Base-by-base conservation (phyloP, 2,888 invertebrate species). In the Bursaphelenchus okinawaensis region DNA sequence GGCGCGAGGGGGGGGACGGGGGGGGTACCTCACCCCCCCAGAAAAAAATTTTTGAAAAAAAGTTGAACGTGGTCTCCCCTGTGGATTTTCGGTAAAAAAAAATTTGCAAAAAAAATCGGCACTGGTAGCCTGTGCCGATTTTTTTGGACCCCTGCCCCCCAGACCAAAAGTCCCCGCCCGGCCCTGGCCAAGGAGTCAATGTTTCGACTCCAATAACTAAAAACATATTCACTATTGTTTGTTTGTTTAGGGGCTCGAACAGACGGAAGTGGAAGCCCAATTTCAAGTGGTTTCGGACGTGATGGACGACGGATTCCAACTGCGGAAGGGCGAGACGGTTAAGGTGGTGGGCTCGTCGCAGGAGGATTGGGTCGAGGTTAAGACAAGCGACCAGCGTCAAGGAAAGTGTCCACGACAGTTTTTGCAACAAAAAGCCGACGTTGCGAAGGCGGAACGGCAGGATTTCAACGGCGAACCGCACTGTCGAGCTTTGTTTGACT, bases 401-500 rank as follows among this genome's bases (percentile, higher is more conserved):
- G 66, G 62, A 19, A 69, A 23, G 26, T 60, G 61, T 7, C 64
- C 65, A 16, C 50, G 29, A 29, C 12, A 22, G 23, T 65, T 65
- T 23, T 29, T 65, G 40, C 3, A 12, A 2, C 23, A 9, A n/a
- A 56, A 27, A 20, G 26, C 23, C 19, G n/a, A n/a, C 19, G 16
- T 12, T n/a, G 24, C 1, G 26, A 1, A 19, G n/a, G 19, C 54
- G 12, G 12, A 12, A 1, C n/a, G 16, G 40, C 12, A n/a, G 40
- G n/a, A 16, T 16, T 16, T 12, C 40, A 12, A 12, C n/a, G 27
- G 50, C 19, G 24, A 62, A 12, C 70, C 69, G n/a, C 66, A 70
- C 54, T 63, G 72, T 26, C 54, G 65, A 7, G 70, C 70, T 16
- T 31, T 70, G 20, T 70, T 73, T 52, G 68, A 70, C 20, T 70